Evolutionary conservation across 2,797 vertebrate species (phyloP), one percentile per base, ranked within the genome.

Genomic region (Schizopygopsis pylzovi): DNA sequence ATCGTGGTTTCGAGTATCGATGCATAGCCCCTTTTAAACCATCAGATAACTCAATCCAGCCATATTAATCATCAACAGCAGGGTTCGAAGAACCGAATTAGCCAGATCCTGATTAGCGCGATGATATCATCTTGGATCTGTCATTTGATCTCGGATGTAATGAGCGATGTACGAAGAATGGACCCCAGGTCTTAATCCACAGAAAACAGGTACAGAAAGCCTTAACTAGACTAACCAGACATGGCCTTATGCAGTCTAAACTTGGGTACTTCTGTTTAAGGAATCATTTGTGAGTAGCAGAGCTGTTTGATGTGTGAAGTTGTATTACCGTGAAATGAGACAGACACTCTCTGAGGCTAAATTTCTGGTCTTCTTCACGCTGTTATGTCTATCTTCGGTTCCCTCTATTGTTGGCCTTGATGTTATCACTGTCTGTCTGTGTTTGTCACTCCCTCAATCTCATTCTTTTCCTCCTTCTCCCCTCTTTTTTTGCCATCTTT

Each of bases 121-220:
- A 28, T 28, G 28, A 28, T 28, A 28, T 28, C 28, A 28, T 28
- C 28, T 28, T 28, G 28, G 28, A 28, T 28, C 28, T 28, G 28
- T 28, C 28, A 28, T 28, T 28, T 28, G 28, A 28, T 28, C 28
- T 28, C 28, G 28, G 28, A 28, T 28, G 28, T 28, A 28, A 28
- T 28, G 28, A 28, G 28, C 28, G 28, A 28, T 1, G 28, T 28
- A 28, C 28, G 28, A 28, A 28, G 28, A 28, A 28, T 1, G 28
- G 28, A 28, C 28, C 28, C 28, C 28, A 33, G 80, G 75, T 73
- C 63, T 83, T 76, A 79, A 83, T 86, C 67, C 33, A 80, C 84
- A 86, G 75, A 87, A 87, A 85, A 79, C 83, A 90, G 88, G 85
- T 89, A 90, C 82, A 89, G 86, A 89, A 89, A 88, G 63, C 79